These are phyloP conservation scores for Pyralis farinalis DNA, from an alignment of 2,888 invertebrate genomes.

Conservation along the genomic window DNA sequence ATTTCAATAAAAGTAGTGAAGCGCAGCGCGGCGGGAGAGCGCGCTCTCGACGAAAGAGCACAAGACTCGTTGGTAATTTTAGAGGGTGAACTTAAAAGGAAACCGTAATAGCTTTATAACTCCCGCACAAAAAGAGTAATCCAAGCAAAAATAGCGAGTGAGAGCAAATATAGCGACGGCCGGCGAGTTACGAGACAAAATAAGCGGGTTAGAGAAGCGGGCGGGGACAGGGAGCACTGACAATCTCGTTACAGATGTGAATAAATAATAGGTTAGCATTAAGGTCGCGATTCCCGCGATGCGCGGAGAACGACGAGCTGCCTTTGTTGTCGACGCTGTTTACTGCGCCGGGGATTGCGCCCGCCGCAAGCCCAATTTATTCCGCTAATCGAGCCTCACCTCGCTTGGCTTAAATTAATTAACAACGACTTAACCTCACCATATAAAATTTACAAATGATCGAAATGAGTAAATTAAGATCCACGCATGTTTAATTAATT, in stretches of 20 bases:
- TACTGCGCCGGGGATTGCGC: conserved; percentile 63
- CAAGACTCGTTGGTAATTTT: conserved; percentile 25
- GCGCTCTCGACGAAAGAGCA: conserved; percentile 12
- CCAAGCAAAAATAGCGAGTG: conserved; percentile 52
- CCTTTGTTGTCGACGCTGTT: conserved; percentile 72
- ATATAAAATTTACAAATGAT: conserved; percentile 46
- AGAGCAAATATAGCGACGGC: conserved; percentile 54
- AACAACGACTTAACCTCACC: conserved; percentile 58
- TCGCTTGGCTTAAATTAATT: conserved; percentile 69
- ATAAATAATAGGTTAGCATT: conserved; percentile 78
- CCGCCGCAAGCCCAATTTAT: conserved; percentile 71
- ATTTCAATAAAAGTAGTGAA: conserved; percentile 38
- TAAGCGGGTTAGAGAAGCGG: conserved; percentile 37
- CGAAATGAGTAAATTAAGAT: conserved; percentile 13
- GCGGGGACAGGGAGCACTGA: conserved; percentile 58
- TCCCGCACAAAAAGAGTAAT: conserved; percentile 54
- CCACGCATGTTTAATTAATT: too few species aligned
- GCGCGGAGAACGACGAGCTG: conserved; percentile 46
- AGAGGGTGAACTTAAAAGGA: conserved; percentile 42
- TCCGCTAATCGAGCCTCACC: conserved; percentile 71
- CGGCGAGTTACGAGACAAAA: conserved; percentile 41
- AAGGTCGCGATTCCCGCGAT: conserved; percentile 54
- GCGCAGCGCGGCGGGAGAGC: conserved; percentile 22
- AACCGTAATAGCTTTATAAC: conserved; percentile 56
- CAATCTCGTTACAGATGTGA: conserved; percentile 78